A percentile compares a stretch with the other conserved stretches of the same genome.
These are phyloP conservation scores for Byasa hedistus DNA, from an alignment of 2,888 invertebrate genomes.

Conservation along the genomic window DNA sequence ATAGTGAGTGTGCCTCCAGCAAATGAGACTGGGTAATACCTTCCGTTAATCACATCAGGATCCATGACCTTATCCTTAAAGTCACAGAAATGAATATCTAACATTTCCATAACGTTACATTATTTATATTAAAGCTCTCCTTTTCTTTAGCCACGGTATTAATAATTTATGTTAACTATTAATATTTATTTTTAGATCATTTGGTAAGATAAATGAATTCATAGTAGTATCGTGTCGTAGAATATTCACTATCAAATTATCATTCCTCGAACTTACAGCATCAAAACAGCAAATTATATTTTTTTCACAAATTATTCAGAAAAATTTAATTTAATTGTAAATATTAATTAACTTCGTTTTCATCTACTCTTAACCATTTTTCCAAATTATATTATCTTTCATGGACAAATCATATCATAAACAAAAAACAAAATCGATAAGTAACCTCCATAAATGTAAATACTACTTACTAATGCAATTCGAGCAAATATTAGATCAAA, in stretches of 20 bases:
- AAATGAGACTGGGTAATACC: conserved; percentile 31
- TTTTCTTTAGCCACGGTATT: background rate
- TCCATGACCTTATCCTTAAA: conserved; percentile 16
- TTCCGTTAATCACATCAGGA: conserved; percentile 47
- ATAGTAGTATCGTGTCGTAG: background rate
- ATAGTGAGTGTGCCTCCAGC: conserved; percentile 39
- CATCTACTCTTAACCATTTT: too few species aligned
- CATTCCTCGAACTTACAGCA: background rate
- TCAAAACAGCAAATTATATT: background rate
- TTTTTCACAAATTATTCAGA: background rate
- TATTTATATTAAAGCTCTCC: background rate
- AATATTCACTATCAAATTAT: conserved; percentile 16
- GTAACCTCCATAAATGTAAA: background rate
- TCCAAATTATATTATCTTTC: background rate
- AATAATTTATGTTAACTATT: background rate
- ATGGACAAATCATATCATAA: background rate
- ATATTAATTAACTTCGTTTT: conserved; percentile 5
- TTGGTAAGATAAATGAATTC: conserved; percentile 4
- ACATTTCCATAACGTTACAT: background rate
- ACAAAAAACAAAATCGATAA: background rate
- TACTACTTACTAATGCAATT: too few species aligned
- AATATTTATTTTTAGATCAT: conserved; percentile 8
- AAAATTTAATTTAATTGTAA: conserved; percentile 4
- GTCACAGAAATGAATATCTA: background rate
- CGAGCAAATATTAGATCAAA: too few species aligned